Base-by-base conservation (phyloP, 1,140 invertebrate species). In the Aricia agestis region DNA sequence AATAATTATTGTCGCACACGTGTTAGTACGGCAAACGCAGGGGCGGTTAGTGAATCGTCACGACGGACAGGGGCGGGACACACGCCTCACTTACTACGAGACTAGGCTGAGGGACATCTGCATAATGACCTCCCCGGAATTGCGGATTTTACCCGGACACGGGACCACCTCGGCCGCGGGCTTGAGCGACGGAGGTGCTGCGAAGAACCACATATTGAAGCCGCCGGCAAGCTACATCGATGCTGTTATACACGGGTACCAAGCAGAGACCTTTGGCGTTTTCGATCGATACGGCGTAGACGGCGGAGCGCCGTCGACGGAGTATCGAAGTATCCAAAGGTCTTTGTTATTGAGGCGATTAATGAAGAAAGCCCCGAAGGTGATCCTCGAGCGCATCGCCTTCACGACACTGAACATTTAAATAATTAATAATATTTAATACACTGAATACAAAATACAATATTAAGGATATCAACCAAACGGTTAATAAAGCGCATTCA, bases 141-240 rank as follows among this genome's bases (percentile, higher is more conserved):
- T 83, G 74, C 85, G 87, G 67, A 92, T 87, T 79, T 82, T 84
- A 75, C 91, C 91, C 52, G 91, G 89, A 68, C 86, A 84, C n/a
- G 91, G 91, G 71, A 91, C 76, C 72, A 92, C 91, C 59, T 80
- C 80, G 57, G 87, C 87, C n/a, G 87, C 78, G 69, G 77, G 75
- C 19, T 76, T 75, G 66, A 78, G 78, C 19, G 78, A 70, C 70
- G 81, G 71, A 61, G 78, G 72, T 72, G 82, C 85, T 86, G 84
- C 69, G 80, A 67, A 87, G 74, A 84, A 87, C 71, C 78, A 82
- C 66, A 82, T 74, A 70, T 25, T 67, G 45, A 52, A 52, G 45
- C 45, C 45, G 45, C 10, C 45, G 45, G 45, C 45, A 67, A 19
- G 42, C 66, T 42, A 32, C 41, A 70, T 70, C 61, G 68, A 70